Evolutionary conservation across 1,140 invertebrate genomes (phyloP), one percentile per base, ranked within the genome.

Genomic region (Helicoverpa zea): DNA sequence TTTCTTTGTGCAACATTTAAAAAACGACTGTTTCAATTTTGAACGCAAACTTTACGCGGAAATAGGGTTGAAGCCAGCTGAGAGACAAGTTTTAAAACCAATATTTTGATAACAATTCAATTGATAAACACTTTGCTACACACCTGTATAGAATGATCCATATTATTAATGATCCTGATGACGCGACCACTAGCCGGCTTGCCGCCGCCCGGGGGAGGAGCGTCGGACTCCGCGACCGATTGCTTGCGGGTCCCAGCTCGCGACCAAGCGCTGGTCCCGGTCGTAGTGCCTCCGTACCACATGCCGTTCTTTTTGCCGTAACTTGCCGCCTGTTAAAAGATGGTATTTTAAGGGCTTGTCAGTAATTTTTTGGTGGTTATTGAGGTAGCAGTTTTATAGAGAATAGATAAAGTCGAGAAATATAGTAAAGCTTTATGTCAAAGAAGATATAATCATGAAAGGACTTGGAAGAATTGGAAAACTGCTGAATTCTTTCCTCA

Each of bases 111-210:
- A 23, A 0, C 23, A 23, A 23, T 23, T 23, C 23, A 23, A 1
- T 23, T 1, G 23, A 0, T 23, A 47, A 3, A 83, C 61, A 98
- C 98, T 23, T 23, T 1, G 23, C 23, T 23, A 47, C 11, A 83
- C 61, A 98, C 98, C 96, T 98, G 98, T 85, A 98, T 97, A 35
- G 97, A 97, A 88, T 98, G 98, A 93, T 98, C 98, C 95, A 97
- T 97, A 90, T 98, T 98, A 94, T 98, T 99, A 90, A 99, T 98
- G 89, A 99, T 98, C 76, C 98, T 96, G 88, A 99, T 98, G 79
- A 98, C 97, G 80, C 98, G 96, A 56, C 98, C 98, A 23, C 98
- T 97, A 81, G 97, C 97, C 43, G 97, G 97, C 87, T 98, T 98
- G 88, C 96, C 96, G 73, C 96, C 96, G 56, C 95, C 95, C 11